Evolutionary conservation across 2,797 vertebrate genomes (phyloP), one percentile per base, ranked within the genome.

Genomic region (Sebastes cheni): DNA sequence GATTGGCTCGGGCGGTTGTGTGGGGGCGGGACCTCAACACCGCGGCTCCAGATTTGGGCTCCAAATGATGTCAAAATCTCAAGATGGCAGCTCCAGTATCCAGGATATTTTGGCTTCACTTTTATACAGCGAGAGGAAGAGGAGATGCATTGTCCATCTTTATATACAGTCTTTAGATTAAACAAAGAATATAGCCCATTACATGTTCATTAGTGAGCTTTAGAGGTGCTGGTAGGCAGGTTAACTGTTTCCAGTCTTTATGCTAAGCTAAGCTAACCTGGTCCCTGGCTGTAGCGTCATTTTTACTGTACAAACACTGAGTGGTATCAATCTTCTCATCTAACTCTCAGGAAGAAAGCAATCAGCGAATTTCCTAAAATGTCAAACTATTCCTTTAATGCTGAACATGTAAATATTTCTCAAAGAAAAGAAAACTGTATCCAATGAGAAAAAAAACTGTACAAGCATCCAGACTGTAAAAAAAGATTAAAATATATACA

Each of bases 401-500:
- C 79, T 88, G 71, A 91, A 90, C 65, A 70, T 81, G 59, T 82
- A 81, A 81, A 81, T 82, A 90, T 69, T 67, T 73, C 59, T 88
- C 64, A 80, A 64, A 75, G 34, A 70, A 42, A 82, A 74, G 6
- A 83, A 82, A 88, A 89, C 56, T 32, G 74, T 75, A 32, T 78
- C 79, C 42, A 78, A 85, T 76, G 80, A 86, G 74, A 62, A 65
- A 83, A 74, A 70, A 88, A 79, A 86, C 91, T 93, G 92, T 90
- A 94, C 92, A 93, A 90, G 91, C 89, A 88, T 92, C 85, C 84
- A 85, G 88, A 89, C 81, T 82, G 85, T 89, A 86, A 93, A 92
- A 94, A 91, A 79, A 80, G 65, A 86, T 82, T 72, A 70, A 90
- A 92, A 93, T 94, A 94, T 94, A 83, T 89, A 94, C 93, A 95